phyloP scores from a whole-genome alignment of 2,797 vertebrate species.

The Lates japonicus region DNA sequence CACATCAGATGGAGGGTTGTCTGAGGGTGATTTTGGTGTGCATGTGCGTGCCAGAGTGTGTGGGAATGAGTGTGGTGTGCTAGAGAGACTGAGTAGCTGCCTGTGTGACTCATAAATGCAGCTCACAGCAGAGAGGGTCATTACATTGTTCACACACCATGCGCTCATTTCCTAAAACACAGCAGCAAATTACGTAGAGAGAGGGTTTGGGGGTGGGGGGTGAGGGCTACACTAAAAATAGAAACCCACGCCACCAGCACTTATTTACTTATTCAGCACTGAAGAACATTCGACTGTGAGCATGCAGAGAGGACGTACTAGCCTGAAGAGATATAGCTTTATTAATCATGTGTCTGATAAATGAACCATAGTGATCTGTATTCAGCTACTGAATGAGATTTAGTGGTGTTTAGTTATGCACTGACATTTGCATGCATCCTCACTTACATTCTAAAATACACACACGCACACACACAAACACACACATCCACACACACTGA shows the following conservation, averaged over 20 bases:
- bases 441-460: not conserved
- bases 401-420: conserved; percentile 23
- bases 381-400: conserved; percentile 47
- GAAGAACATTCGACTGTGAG: conserved; percentile 50
- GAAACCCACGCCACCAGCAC: conserved; percentile 63
- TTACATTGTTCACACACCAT: conserved; percentile 83
- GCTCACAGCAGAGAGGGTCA: conserved; percentile 81
- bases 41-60: conserved; percentile 6
- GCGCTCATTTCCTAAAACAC: conserved; percentile 84
- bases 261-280: conserved; percentile 73
- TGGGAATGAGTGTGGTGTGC: conserved; percentile 35
- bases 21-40: conserved; percentile 49
- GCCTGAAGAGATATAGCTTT: conserved; percentile 48
- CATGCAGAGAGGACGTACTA: conserved; percentile 24
- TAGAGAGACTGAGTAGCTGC: conserved; percentile 60
- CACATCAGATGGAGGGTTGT: conserved; percentile 32
- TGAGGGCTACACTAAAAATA: conserved; percentile 73
- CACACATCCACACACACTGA: conserved; percentile 2
- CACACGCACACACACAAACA: conserved; percentile 1
- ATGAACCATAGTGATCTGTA: conserved; percentile 51
- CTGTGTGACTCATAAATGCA: conserved; percentile 83
- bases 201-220: conserved; percentile 32
- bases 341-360: conserved; percentile 68
- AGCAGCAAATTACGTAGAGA: conserved; percentile 79
- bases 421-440: conserved; percentile 24